Base-by-base conservation (phyloP, 2,797 vertebrate species). In the Lithobates sylvaticus region DNA sequence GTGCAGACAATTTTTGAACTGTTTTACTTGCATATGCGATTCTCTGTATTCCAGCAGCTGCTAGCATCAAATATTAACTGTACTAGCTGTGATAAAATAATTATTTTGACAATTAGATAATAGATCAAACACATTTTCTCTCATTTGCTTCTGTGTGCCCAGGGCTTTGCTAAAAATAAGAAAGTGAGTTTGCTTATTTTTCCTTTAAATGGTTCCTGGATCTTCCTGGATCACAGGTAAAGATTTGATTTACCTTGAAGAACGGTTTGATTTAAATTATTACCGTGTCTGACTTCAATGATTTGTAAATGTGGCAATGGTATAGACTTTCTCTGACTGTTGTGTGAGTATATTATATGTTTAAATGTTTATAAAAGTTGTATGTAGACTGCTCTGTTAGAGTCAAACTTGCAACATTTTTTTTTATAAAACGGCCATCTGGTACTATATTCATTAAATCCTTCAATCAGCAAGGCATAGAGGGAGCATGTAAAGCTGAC, bases 1-100 rank as follows among this genome's bases (percentile, higher is more conserved):
- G 50, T 54, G 50, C 1, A 54, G 50, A 54, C 50, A 16, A 54
- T 54, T 54, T 54, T 6, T 54, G 5, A 54, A 16, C 50, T 21
- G 16, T 54, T 18, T 54, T 54, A 8, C 39, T 39, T 21, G 39
- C 64, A 64, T 61, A 44, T 44, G 5, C 2, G 1, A 36, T 29
- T 79, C 16, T 84, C 44, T 64, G 32, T 72, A 27, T 85, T 69
- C 9, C 27, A 74, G 76, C 84, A 79, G 69, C 47, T 78, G 70
- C 27, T 23, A 70, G 73, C 76, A 79, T 85, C n/a, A 85, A 85
- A 39, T 85, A 79, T 85, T 85, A 73, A 84, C 65, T 36, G 58
- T 71, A 50, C 50, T 76, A 85, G 76, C 84, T 85, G 76, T 79
- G 76, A 78, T 85, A 71, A 85, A 85, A 79, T 85, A 79, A 79